A percentile compares a stretch with the other conserved stretches of the same genome.
phyloP scores from a whole-genome alignment of 53 echinoderm and acorn worm genomes.

The Arbacia lixula region DNA sequence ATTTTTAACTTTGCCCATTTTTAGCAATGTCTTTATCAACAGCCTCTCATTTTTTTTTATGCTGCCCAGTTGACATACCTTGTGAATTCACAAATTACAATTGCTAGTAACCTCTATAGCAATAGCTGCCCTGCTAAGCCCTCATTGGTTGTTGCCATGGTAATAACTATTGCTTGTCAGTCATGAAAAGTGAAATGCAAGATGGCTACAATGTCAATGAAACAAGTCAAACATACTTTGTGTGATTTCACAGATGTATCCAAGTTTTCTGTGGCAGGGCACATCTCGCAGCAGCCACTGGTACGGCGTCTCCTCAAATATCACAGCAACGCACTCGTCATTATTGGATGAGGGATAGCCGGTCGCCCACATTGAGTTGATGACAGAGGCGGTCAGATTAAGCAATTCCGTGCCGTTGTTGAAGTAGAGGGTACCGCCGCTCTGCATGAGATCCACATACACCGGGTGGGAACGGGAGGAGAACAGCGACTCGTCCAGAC shows the following conservation, averaged over 20 bases:
- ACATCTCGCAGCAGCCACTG: slow-evolving; percentile 67
- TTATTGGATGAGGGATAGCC: slow-evolving; percentile 48
- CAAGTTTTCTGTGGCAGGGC: slow-evolving; percentile 34
- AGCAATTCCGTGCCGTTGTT: slow-evolving; percentile 50
- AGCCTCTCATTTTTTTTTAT: too few relatives aligned
- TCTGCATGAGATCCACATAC: slow-evolving; percentile 58
- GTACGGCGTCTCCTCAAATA: slow-evolving; percentile 57
- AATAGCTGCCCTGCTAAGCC: too few relatives aligned
- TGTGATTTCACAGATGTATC: slow-evolving; percentile 77
- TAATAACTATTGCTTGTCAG: too few relatives aligned
- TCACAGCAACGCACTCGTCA: slow-evolving; percentile 59
- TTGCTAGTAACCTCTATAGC: too few relatives aligned
- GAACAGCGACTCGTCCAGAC: slow-evolving; percentile 57
- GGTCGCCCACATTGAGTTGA: slow-evolving; percentile 54
- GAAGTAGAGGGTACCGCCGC: slow-evolving; percentile 25
- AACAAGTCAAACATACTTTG: slow-evolving; percentile 75
- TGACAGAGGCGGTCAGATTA: slow-evolving; percentile 51
- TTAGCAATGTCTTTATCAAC: too few relatives aligned
- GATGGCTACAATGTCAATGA: too few relatives aligned
- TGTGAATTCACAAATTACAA: too few relatives aligned
- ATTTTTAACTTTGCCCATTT: too few relatives aligned
- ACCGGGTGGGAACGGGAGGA: slow-evolving; percentile 5
- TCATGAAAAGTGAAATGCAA: too few relatives aligned
- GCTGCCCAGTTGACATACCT: too few relatives aligned
- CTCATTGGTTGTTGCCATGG: too few relatives aligned